A percentile compares a stretch with the other conserved stretches of the same genome.
Evolutionary conservation across 2,888 invertebrate species (phyloP).

Genomic region (Allophyes oxyacanthae): DNA sequence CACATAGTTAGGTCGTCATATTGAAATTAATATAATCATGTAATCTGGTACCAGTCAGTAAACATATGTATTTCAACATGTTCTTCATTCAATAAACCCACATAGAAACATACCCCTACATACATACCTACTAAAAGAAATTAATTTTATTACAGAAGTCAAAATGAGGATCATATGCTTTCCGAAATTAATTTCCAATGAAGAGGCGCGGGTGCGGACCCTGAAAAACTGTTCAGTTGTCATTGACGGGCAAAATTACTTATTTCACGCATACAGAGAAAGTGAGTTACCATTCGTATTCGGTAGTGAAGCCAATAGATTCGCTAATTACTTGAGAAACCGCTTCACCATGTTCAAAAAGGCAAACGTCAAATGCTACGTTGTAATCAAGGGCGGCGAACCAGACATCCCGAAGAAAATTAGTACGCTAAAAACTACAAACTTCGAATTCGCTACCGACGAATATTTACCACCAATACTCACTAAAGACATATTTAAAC

Average conservation of each 20-base stretch:
- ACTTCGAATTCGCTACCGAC: constrained; percentile 7
- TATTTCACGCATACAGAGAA: constrained; percentile 54
- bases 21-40: too few species aligned
- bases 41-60: too few species aligned
- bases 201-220: not conserved
- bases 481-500: constrained; percentile 53
- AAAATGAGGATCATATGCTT: constrained; percentile 34
- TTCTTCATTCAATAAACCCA: too few species aligned
- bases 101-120: too few species aligned
- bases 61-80: too few species aligned
- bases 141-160: constrained; percentile 28
- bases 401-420: constrained; percentile 44
- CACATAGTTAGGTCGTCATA: too few species aligned
- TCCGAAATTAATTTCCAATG: not conserved
- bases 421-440: not conserved
- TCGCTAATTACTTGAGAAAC: constrained; percentile 55
- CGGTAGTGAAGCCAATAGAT: constrained; percentile 65
- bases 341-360: constrained; percentile 57
- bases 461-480: constrained; percentile 51
- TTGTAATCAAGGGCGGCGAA: constrained; percentile 68
- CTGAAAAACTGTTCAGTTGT: constrained; percentile 62
- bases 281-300: constrained; percentile 47
- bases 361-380: constrained; percentile 63
- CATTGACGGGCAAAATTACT: constrained; percentile 66
- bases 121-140: too few species aligned